Percentiles rank a stretch among this genome's conserved stretches.
Conservation (phyloP, 1,140 invertebrate genomes). For the Trichonephila clavata region DNA sequence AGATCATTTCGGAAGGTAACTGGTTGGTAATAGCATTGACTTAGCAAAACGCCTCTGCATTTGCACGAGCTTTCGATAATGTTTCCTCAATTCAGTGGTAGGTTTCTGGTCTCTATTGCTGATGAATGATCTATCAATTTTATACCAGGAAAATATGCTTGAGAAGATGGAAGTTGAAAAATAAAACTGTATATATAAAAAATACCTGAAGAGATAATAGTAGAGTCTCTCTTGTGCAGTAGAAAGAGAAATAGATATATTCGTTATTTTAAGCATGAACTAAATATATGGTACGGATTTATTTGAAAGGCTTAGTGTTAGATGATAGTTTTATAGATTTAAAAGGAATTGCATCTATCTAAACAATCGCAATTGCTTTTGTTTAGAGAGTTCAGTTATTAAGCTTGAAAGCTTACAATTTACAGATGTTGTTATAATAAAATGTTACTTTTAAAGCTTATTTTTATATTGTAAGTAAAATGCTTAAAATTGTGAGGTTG, state of each 20-base stretch:
- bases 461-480: too few species aligned
- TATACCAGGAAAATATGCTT: neutral
- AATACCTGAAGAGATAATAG: neutral
- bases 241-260: neutral
- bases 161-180: neutral
- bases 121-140: slow-evolving; percentile 57
- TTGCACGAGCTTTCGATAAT: slow-evolving; percentile 43
- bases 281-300: neutral
- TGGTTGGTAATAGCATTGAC: slow-evolving; percentile 34
- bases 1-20: slow-evolving; percentile 15
- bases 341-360: too few species aligned
- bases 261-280: neutral
- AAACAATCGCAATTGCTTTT: too few species aligned
- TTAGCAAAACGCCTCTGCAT: slow-evolving; percentile 67
- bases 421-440: too few species aligned
- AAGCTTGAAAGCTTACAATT: too few species aligned
- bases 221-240: neutral
- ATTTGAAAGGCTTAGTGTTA: neutral
- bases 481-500: too few species aligned
- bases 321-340: neutral
- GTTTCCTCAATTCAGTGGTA: slow-evolving; percentile 16
- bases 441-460: too few species aligned
- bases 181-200: neutral
- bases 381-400: too few species aligned
- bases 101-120: slow-evolving; percentile 25